Evolutionary conservation across 2,797 vertebrate genomes (phyloP).

Genomic region (Clarias fuscus): DNA sequence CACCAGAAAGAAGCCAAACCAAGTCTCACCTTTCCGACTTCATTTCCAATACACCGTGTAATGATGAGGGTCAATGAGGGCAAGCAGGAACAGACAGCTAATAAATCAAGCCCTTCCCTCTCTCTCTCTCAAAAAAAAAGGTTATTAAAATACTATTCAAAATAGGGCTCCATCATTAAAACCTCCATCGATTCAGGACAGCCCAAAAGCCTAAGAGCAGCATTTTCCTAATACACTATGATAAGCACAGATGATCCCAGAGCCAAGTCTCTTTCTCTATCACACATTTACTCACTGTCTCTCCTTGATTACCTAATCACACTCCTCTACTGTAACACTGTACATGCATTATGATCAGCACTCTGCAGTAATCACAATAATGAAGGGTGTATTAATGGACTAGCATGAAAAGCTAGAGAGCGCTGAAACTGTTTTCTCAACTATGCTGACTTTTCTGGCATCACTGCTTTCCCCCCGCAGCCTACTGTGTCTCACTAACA

Average conservation of each 20-base stretch:
- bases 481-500: slow-evolving; percentile 53
- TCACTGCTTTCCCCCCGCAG: slow-evolving; percentile 30
- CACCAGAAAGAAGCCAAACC: slow-evolving; percentile 23
- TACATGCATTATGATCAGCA: slow-evolving; percentile 52
- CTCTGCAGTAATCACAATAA: slow-evolving; percentile 51
- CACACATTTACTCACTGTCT: slow-evolving; percentile 12
- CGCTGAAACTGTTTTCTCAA: slow-evolving; percentile 38
- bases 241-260: slow-evolving; percentile 62
- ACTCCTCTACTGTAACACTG: slow-evolving; percentile 3
- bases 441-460: slow-evolving; percentile 34
- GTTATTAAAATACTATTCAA: slow-evolving; percentile 54
- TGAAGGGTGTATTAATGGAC: slow-evolving; percentile 42
- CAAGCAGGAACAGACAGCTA: slow-evolving; percentile 76
- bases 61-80: slow-evolving; percentile 73
- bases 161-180: slow-evolving; percentile 77
- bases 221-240: slow-evolving; percentile 73
- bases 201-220: slow-evolving; percentile 72
- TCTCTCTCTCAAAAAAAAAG: no score
- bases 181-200: slow-evolving; percentile 72
- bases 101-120: slow-evolving; percentile 75
- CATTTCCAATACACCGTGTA: slow-evolving; percentile 64
- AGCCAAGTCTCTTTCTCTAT: slow-evolving; percentile 41
- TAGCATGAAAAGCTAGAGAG: slow-evolving; percentile 33
- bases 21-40: slow-evolving; percentile 53
- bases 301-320: slow-evolving; percentile 36